Base-by-base conservation (phyloP, 2,888 invertebrate species). In the Brachyopa scutellaris region DNA sequence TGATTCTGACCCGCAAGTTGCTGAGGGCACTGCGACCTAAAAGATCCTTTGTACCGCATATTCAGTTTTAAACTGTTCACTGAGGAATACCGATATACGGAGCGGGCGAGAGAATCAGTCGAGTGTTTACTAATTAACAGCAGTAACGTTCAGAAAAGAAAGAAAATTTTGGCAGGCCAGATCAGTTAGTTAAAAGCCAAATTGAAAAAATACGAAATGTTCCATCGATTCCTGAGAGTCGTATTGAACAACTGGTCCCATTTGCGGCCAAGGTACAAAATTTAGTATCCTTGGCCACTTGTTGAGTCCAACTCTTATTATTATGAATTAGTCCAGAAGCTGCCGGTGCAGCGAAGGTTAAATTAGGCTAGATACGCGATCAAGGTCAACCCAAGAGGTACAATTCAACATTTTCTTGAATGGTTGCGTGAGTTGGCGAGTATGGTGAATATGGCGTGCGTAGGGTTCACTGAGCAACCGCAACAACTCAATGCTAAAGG, bases 261-360 rank as follows among this genome's bases (percentile, higher is more conserved):
- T 76, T 72, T 8, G 62, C 76, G 1, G 78, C 69, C 6, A 78
- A 73, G 19, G 62, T 79, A 2, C 61, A 67, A 23, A 78, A 78
- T 57, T 49, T 84, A 11, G 47, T 66, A 9, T 38, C 61, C 13
- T 72, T 78, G 64, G 73, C 7, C 83, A 83, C 47, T 29, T 77
- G 13, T 13, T 19, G 1, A 83, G 78, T 11, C 64, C 82, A n/a
- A 77, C 61, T 7, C 62, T 84, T 1, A 51, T 84, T 67, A 73
- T n/a, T n/a, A 84, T 0, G 59, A 79, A 40, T 36, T 79, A 33
- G 9, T 79, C 0, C 7, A 11, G 8, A 83, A 78, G 29, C 21
- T 78, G 7, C 70, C 77, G 36, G 40, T 49, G 38, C 47, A 61
- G 38, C 66, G 55, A 26, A 51, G 49, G 45, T 36, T 61, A 11